Conservation (phyloP, 2,113 vertebrate species). For the Spilogale gracilis region DNA sequence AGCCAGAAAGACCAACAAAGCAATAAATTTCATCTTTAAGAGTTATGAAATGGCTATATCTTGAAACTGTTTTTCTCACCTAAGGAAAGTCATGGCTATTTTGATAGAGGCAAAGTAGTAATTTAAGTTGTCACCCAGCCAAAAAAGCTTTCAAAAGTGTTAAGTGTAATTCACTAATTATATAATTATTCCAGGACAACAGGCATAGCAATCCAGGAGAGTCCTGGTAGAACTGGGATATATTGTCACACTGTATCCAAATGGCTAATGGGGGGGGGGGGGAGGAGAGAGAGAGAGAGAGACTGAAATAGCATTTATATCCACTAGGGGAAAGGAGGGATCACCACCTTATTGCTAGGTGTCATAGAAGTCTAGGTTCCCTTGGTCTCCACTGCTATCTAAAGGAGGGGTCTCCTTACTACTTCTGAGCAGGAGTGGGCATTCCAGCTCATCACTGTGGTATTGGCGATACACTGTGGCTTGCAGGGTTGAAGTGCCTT, state of each 20-base stretch:
- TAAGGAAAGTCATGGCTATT: not conserved
- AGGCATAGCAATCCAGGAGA: not conserved
- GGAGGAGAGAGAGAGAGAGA: not conserved
- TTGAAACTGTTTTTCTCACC: not conserved
- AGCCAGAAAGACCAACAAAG: not conserved
- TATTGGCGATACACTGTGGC: not conserved
- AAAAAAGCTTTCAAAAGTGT: not conserved
- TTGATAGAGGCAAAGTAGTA: not conserved
- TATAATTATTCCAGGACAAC: not conserved
- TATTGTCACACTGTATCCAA: not conserved
- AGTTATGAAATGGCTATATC: not conserved
- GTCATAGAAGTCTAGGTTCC: not conserved
- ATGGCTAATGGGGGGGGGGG: not conserved
- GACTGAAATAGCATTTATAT: not conserved
- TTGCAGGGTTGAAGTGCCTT: not conserved
- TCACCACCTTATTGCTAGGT: not conserved
- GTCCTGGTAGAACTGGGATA: not conserved
- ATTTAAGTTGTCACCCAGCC: not conserved
- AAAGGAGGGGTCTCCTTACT: not conserved
- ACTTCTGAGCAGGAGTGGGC: not conserved
- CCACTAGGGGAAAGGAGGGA: not conserved
- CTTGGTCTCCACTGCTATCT: not conserved
- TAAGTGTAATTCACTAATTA: not conserved
- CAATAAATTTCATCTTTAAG: not conserved
- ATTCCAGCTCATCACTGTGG: not conserved